Conservation (phyloP, 2,888 invertebrate genomes). For the Lochmaea crataegi region DNA sequence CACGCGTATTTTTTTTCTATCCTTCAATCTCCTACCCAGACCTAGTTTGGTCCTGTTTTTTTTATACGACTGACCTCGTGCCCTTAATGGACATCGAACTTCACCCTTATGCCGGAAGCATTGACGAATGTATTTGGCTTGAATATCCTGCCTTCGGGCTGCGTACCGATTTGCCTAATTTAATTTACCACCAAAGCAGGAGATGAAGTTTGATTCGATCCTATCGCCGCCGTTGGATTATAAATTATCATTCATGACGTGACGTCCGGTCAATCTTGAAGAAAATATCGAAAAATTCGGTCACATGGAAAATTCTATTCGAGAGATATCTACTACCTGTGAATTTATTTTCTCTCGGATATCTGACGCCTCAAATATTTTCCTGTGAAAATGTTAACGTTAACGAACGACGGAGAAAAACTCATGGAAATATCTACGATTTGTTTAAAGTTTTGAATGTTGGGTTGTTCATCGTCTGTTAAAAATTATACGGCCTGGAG, state of each 20-base stretch:
- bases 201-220: slow-evolving; percentile 36
- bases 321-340: background rate
- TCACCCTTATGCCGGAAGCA: slow-evolving; percentile 52
- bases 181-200: slow-evolving; percentile 37
- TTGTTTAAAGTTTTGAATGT: too few relatives aligned
- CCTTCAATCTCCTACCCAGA: background rate
- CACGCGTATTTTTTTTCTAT: too few relatives aligned
- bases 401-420: too few relatives aligned
- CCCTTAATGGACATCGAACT: slow-evolving; percentile 52
- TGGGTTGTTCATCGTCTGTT: too few relatives aligned
- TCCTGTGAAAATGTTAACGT: too few relatives aligned
- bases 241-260: slow-evolving; percentile 31
- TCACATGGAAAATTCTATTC: slow-evolving; percentile 23
- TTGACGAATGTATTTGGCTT: slow-evolving; percentile 59
- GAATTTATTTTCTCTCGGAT: background rate
- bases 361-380: background rate
- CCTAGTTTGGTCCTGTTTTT: background rate
- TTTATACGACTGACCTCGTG: slow-evolving; percentile 27
- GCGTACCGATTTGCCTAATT: slow-evolving; percentile 43
- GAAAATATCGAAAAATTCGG: slow-evolving; percentile 27
- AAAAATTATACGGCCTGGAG: too few relatives aligned
- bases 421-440: too few relatives aligned
- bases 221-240: slow-evolving; percentile 21
- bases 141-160: slow-evolving; percentile 52
- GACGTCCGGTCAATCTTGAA: slow-evolving; percentile 31